Base-by-base conservation (phyloP, 2,888 invertebrate species). In the Choristoneura rosaceana region DNA sequence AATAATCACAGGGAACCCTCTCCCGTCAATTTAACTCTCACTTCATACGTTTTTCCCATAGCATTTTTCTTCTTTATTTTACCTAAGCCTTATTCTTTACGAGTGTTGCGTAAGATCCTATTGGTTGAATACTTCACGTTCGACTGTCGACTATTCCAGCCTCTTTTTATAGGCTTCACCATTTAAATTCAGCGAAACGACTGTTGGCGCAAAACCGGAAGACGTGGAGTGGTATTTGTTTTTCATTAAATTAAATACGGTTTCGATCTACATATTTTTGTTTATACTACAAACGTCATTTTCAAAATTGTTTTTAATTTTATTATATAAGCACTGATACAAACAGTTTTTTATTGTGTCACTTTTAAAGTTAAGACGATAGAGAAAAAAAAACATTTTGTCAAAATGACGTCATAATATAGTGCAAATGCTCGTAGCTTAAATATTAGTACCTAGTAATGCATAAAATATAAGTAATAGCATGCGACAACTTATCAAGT, bases 91-190 rank as follows among this genome's bases (percentile, higher is more conserved):
- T 55, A 73, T 75, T 77, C 77, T 79, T 81, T 78, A 79, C 73
- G 78, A 74, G 66, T 73, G 74, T 80, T 79, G 76, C 76, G 76
- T 80, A 79, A 81, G 65, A 71, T 74, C 70, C 74, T 71, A 74
- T 74, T 74, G 76, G 74, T 68, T 70, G 67, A 66, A 68, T 66
- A 66, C 62, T 71, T 71, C 71, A 71, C 71, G 71, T 71, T 71
- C 78, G 75, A 74, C 71, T 76, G 76, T 76, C 78, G 80, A 76
- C 80, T 76, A 80, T 79, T 81, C 74, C 77, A 74, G 78, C 80
- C 78, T 77, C 77, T 76, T 80, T 84, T 84, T 83, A 84, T 81
- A 81, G 81, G 78, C 79, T 77, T 78, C 77, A 75, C 76, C 79
- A 77, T 79, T 83, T 83, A 83, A 81, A 83, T 83, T 82, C 80